Percentiles rank a stretch among this genome's conserved stretches.
Evolutionary conservation across 2,797 vertebrate genomes (phyloP).

Genomic region (Syndactyla subalaris): DNA sequence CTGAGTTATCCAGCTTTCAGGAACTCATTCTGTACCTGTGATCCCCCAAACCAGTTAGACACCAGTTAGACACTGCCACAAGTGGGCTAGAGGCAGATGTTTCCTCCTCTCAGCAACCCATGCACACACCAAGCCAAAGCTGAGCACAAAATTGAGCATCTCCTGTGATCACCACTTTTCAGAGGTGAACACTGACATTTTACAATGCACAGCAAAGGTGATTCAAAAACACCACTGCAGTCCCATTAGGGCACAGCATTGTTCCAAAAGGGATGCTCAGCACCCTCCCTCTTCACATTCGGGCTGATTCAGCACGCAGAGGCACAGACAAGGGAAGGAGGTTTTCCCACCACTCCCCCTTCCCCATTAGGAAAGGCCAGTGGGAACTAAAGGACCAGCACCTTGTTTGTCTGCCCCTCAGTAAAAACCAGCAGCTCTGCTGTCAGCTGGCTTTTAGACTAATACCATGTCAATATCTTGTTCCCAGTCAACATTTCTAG

Average conservation of each 20-base stretch:
- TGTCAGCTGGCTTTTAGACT: neutral
- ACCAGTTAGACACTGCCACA: too few relatives aligned
- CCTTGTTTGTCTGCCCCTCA: neutral
- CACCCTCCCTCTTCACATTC: fast-evolving
- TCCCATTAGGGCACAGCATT: neutral
- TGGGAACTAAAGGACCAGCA: neutral
- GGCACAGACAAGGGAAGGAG: neutral
- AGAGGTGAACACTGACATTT: neutral
- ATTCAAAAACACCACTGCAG: neutral
- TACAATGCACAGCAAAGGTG: neutral
- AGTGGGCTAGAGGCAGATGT: neutral
- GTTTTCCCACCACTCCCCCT: neutral
- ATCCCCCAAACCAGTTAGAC: neutral
- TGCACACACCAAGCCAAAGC: neutral
- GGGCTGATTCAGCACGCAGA: neutral
- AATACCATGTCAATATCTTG: neutral
- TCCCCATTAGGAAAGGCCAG: neutral
- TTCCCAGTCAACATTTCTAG: neutral
- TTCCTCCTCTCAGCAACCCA: neutral
- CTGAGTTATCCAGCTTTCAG: neutral
- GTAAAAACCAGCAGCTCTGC: neutral
- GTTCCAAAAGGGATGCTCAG: neutral
- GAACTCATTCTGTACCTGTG: neutral
- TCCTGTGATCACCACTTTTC: neutral
- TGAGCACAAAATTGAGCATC: neutral